Conservation (phyloP, 2,113 vertebrate species). For the Ceyx margarethae region DNA sequence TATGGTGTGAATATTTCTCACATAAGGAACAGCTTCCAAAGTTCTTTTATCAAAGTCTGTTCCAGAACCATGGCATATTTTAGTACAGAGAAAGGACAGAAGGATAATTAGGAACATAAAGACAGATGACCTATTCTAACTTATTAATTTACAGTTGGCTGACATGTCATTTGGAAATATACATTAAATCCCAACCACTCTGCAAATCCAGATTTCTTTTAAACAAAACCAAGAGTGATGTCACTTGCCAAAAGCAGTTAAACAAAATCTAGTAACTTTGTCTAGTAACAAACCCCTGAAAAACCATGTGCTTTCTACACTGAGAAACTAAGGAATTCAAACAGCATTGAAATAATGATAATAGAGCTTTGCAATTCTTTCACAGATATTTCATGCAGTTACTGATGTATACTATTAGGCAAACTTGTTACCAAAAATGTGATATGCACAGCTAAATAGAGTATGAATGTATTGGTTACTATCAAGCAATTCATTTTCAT, state of each 20-base stretch:
- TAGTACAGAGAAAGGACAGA: background rate
- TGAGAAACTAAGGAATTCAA: background rate
- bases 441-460: background rate
- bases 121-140: background rate
- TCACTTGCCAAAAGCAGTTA: background rate
- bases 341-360: background rate
- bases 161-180: background rate
- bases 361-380: background rate
- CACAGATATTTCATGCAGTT: background rate
- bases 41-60: background rate
- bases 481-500: conserved; percentile 2
- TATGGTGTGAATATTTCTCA: background rate
- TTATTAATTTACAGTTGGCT: background rate
- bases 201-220: background rate
- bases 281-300: background rate
- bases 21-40: background rate
- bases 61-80: background rate
- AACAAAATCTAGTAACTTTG: background rate
- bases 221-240: background rate
- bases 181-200: background rate
- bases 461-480: background rate
- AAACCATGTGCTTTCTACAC: background rate
- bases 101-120: background rate
- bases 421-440: background rate
- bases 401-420: background rate